Percentiles rank a stretch among this genome's conserved stretches.
phyloP scores from a whole-genome alignment of 2,888 invertebrate genomes.

The Polydrusus tereticollis region DNA sequence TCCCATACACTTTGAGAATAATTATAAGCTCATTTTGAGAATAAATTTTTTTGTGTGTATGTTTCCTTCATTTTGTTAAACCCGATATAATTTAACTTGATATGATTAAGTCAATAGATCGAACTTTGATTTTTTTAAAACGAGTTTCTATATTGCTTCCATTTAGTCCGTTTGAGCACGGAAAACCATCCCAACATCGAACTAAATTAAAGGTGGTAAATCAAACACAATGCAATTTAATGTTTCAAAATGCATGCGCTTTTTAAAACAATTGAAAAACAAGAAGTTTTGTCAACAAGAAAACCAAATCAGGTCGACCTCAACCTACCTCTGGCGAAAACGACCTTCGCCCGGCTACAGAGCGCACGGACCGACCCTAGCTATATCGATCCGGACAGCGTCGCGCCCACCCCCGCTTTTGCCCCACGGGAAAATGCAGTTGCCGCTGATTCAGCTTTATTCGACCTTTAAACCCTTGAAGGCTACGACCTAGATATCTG shows the following conservation, averaged over 20 bases:
- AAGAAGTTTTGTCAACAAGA: constrained; percentile 5
- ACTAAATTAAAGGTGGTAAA: background rate
- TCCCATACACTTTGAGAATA: too few relatives aligned
- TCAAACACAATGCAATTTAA: background rate
- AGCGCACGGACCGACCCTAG: constrained; percentile 35
- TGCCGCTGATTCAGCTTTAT: constrained; percentile 61
- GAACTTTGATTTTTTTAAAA: too few relatives aligned
- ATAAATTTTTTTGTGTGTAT: too few relatives aligned
- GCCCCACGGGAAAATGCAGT: constrained; percentile 49
- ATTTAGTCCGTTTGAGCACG: too few relatives aligned
- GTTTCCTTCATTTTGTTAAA: too few relatives aligned
- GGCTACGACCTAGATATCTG: constrained; percentile 70
- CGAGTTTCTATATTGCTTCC: too few relatives aligned
- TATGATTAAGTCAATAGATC: too few relatives aligned
- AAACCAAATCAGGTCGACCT: constrained; percentile 36
- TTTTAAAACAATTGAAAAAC: background rate
- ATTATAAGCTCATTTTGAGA: too few relatives aligned
- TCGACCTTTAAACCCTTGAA: constrained; percentile 72
- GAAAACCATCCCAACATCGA: too few relatives aligned
- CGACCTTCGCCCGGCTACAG: constrained; percentile 49
- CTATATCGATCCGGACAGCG: constrained; percentile 46
- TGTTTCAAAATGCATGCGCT: too few relatives aligned
- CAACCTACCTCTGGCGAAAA: constrained; percentile 49
- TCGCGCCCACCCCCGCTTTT: constrained; percentile 43
- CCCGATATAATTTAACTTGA: too few relatives aligned